Conservation (phyloP, 1,140 invertebrate species). For the Drosophila ohnishii region DNA sequence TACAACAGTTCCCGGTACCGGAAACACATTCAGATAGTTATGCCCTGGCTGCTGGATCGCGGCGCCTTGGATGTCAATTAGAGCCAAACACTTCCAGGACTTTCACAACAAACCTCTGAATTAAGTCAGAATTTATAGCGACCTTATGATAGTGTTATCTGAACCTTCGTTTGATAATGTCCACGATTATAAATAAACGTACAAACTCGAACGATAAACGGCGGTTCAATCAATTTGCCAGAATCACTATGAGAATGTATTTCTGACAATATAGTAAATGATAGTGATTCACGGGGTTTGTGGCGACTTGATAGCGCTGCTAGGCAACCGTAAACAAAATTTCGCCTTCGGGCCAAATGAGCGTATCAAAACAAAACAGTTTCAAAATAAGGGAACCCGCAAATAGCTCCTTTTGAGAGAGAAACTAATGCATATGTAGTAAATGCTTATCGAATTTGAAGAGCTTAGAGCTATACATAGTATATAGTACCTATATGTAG, state of each 20-base stretch:
- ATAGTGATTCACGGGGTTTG: not conserved
- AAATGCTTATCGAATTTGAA: not conserved
- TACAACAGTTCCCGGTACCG: conserved; percentile 10
- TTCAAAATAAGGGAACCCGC: not conserved
- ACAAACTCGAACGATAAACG: conserved; percentile 9
- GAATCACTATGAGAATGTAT: not conserved
- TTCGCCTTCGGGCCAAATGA: not conserved
- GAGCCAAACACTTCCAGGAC: not conserved
- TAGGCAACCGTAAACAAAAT: not conserved
- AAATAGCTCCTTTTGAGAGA: not conserved
- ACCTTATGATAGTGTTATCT: conserved; percentile 18
- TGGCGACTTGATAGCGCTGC: not conserved
- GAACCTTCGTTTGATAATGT: conserved; percentile 13
- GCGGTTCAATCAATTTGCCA: not conserved
- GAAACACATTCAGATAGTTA: not conserved
- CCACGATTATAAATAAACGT: conserved; percentile 6
- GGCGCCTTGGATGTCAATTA: conserved; percentile 18
- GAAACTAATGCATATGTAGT: not conserved
- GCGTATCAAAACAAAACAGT: conserved; percentile 13
- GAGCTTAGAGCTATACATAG: not conserved
- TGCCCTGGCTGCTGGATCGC: conserved; percentile 17
- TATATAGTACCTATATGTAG: no score
- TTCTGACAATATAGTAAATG: not conserved
- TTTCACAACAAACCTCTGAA: not conserved
- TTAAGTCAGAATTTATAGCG: conserved; percentile 4